These are phyloP conservation scores for Alviniconcha marisindica DNA, from an alignment of 1,140 invertebrate genomes.

Conservation along the genomic window DNA sequence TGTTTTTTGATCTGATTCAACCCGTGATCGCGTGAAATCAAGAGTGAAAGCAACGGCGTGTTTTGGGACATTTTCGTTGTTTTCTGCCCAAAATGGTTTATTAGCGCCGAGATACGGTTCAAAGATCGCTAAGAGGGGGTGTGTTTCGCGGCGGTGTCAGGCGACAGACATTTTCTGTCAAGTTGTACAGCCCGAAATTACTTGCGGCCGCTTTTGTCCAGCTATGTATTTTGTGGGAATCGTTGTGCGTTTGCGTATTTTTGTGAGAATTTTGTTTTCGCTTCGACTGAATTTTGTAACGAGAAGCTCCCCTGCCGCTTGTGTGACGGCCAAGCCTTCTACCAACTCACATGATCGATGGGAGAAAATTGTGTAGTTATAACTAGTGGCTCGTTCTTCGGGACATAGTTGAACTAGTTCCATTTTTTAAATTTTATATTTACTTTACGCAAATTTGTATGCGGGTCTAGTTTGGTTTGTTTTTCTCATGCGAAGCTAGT, in stretches of 20 bases:
- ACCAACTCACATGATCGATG: no score
- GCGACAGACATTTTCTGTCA: not conserved
- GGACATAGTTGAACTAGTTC: no score
- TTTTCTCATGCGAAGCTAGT: no score
- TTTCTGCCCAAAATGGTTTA: conserved; percentile 57
- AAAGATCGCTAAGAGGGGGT: conserved; percentile 34
- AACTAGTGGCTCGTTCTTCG: no score
- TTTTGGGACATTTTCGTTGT: conserved; percentile 54
- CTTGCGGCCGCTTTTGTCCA: no score
- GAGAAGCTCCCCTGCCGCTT: no score
- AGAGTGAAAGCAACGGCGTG: conserved; percentile 40
- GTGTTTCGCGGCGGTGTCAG: not conserved
- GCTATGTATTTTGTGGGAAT: conserved; percentile 9
- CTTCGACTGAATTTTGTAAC: no score
- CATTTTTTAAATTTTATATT: no score
- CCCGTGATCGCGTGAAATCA: not conserved
- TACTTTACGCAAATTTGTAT: no score
- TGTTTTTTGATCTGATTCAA: not conserved
- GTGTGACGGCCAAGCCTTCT: no score
- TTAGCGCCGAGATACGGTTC: conserved; percentile 39
- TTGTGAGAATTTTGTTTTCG: not conserved
- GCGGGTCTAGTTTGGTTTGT: no score
- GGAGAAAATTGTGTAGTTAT: no score
- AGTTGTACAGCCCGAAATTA: not conserved
- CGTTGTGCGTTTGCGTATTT: not conserved